Conservation (phyloP, 2,797 vertebrate species). For the Acanthopagrus latus region DNA sequence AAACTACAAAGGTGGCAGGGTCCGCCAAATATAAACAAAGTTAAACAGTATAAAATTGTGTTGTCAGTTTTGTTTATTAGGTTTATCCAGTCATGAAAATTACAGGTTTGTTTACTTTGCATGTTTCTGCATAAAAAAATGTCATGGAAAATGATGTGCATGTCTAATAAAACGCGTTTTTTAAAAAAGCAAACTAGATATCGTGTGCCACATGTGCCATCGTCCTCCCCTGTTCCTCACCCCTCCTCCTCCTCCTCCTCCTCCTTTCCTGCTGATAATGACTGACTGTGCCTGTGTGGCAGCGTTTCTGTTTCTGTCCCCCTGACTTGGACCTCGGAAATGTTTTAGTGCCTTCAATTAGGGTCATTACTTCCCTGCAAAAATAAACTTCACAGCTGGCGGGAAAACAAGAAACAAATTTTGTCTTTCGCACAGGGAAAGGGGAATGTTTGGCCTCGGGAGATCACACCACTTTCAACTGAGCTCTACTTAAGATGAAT, state of each 20-base stretch:
- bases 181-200: neutral
- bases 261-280: constrained; percentile 28
- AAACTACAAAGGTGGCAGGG: no score
- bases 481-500: neutral
- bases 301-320: constrained; percentile 54
- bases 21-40: no score
- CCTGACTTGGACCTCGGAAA: constrained; percentile 64
- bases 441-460: constrained; percentile 34
- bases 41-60: no score
- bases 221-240: neutral
- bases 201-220: neutral
- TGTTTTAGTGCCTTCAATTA: constrained; percentile 73
- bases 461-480: constrained; percentile 40
- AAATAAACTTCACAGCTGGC: constrained; percentile 76
- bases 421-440: constrained; percentile 24
- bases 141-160: neutral
- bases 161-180: neutral
- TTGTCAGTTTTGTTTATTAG: no score
- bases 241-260: neutral
- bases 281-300: constrained; percentile 36
- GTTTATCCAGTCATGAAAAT: no score
- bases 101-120: no score
- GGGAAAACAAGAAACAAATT: constrained; percentile 66
- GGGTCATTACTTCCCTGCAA: constrained; percentile 71
- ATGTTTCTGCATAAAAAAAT: no score